Base-by-base conservation (phyloP, 2,797 vertebrate species). In the Sebastolobus alascanus region DNA sequence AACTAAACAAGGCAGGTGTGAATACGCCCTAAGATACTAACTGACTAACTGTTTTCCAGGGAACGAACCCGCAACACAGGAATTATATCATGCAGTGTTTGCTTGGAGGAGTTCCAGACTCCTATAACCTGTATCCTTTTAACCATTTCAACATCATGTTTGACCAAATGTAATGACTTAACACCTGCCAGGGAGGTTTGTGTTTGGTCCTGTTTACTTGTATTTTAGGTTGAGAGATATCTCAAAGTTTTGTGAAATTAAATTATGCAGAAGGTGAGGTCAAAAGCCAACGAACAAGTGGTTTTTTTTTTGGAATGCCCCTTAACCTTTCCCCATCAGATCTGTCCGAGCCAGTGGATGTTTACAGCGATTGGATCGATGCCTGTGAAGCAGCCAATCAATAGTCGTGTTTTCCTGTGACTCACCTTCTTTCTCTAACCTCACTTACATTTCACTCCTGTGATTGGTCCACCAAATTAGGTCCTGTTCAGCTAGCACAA, bases 291-390 rank as follows among this genome's bases (percentile, higher is more conserved):
- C 9, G 11, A 69, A 25, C 4, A 25, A 12, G 8, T n/a, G 31
- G 4, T 63, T 35, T 0, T 31, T 50, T 54, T 40, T 18, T n/a
- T 37, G 25, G 11, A 33, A 27, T 10, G 2, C 3, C 73, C 95
- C 94, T 96, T 96, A 91, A 96, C 12, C 16, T 25, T 12, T 3
- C 61, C 20, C 61, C 20, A n/a, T 31, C 91, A 98, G 98, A 99
- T 94, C 96, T 99, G 50, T 98, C 98, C 0, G 98, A 99, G 86
- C 95, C 98, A 0, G 97, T 99, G 89, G 98, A 99, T 0, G 98
- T 99, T 79, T 98, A 99, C 94, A 98, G 98, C 1, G 98, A 99
- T 60, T 99, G 98, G 98, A 99, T 99, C 73, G 98, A 99, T 0
- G 98, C 98, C 79, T 99, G 98, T 20, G 98, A 99, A 94, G 97